Evolutionary conservation across 2,113 vertebrate genomes (phyloP).

Genomic region (Brachypodius melanocephalos): DNA sequence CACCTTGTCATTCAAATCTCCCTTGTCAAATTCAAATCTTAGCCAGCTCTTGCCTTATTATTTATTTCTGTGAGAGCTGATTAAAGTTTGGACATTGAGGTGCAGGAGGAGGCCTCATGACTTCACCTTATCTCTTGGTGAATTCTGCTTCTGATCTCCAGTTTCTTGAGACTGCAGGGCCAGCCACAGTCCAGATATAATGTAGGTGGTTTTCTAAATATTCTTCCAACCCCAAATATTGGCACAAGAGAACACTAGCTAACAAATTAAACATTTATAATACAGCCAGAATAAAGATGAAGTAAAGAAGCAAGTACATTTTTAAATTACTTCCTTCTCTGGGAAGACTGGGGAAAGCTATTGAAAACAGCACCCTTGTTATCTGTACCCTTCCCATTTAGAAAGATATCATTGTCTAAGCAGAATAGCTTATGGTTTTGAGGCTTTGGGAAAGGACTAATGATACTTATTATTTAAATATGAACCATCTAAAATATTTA

Average conservation of each 20-base stretch:
- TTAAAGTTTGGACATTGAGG: slow-evolving; percentile 23
- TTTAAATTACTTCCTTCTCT: not conserved
- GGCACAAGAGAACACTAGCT: not conserved
- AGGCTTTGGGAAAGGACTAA: not conserved
- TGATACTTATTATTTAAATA: not conserved
- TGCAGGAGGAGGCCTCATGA: not conserved
- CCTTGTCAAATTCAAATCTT: not conserved
- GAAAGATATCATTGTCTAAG: not conserved
- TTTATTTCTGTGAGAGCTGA: slow-evolving; percentile 2
- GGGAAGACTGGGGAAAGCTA: not conserved
- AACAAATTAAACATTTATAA: not conserved
- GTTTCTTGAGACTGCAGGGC: not conserved
- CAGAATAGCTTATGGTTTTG: not conserved
- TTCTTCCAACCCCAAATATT: not conserved
- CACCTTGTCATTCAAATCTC: slow-evolving; percentile 32
- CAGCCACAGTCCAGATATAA: not conserved
- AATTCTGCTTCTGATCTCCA: not conserved
- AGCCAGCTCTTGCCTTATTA: not conserved
- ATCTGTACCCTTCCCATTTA: not conserved
- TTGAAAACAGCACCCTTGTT: not conserved
- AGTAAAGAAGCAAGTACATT: not conserved
- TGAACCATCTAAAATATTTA: not conserved
- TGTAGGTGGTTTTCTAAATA: not conserved
- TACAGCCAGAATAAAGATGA: not conserved
- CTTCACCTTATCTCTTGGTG: not conserved